phyloP scores from a whole-genome alignment of 2,797 vertebrate genomes.

The Synanceia verrucosa region DNA sequence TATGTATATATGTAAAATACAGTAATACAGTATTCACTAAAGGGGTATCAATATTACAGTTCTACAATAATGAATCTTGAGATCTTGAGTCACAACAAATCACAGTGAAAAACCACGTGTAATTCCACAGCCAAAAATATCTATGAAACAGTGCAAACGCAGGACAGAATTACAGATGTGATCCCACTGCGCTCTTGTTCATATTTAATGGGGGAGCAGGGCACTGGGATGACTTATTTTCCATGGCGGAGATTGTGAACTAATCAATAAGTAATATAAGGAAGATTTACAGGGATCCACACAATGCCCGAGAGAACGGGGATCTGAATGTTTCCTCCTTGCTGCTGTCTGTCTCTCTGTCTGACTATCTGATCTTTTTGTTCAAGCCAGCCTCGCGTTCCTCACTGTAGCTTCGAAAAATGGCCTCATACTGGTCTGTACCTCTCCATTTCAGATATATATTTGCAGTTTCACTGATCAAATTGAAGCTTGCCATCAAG shows the following conservation, averaged over 20 bases:
- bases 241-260: constrained; percentile 39
- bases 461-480: constrained; percentile 14
- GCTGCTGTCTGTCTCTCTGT: neutral
- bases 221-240: constrained; percentile 53
- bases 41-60: neutral
- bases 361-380: neutral
- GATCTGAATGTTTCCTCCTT: constrained; percentile 29
- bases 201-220: constrained; percentile 67
- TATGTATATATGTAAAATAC: too few species aligned
- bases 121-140: constrained; percentile 45
- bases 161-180: constrained; percentile 52
- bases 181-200: constrained; percentile 53
- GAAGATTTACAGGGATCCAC: constrained; percentile 66
- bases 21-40: too few species aligned
- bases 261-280: constrained; percentile 79
- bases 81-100: constrained; percentile 1
- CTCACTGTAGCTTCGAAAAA: neutral
- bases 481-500: constrained; percentile 3
- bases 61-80: constrained; percentile 11
- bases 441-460: neutral
- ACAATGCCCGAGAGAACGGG: constrained; percentile 27
- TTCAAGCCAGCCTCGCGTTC: neutral
- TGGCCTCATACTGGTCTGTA: neutral
- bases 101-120: constrained; percentile 8
- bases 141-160: constrained; percentile 44